phyloP scores from a whole-genome alignment of 2,113 vertebrate species.

The Bothrops jararaca region DNA sequence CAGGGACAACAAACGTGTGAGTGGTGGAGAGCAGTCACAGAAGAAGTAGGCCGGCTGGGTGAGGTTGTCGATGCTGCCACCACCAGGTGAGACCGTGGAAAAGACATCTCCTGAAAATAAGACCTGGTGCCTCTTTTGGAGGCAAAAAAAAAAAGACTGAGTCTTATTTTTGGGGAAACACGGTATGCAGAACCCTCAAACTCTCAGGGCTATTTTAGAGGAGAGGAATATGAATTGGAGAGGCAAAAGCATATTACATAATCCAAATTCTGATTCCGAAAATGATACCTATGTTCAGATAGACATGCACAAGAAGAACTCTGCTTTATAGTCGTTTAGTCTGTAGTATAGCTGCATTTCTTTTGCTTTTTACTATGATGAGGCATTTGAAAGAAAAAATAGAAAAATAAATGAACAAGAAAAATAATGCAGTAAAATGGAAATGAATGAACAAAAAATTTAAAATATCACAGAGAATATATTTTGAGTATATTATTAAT shows the following conservation, averaged over 20 bases:
- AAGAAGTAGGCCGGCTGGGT: no score
- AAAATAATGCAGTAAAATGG: neutral
- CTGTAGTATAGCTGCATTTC: neutral
- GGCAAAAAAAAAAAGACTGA: no score
- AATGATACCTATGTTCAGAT: neutral
- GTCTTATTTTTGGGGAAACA: no score
- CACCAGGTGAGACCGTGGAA: no score
- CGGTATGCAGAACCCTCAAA: neutral
- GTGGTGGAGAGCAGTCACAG: no score
- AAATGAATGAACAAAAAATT: neutral
- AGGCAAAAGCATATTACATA: neutral
- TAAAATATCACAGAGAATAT: neutral
- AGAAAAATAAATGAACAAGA: neutral
- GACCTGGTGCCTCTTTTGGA: no score
- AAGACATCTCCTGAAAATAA: no score
- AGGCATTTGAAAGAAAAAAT: neutral
- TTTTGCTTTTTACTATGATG: neutral
- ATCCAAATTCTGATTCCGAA: neutral
- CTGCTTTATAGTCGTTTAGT: neutral
- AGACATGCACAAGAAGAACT: neutral
- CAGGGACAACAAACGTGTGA: no score
- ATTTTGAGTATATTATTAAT: neutral
- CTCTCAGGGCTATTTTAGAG: neutral
- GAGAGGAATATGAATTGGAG: neutral
- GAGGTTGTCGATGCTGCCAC: no score